A percentile compares a stretch with the other conserved stretches of the same genome.
These are phyloP conservation scores for Margarornis squamiger DNA, from an alignment of 2,797 vertebrate genomes.

Conservation along the genomic window DNA sequence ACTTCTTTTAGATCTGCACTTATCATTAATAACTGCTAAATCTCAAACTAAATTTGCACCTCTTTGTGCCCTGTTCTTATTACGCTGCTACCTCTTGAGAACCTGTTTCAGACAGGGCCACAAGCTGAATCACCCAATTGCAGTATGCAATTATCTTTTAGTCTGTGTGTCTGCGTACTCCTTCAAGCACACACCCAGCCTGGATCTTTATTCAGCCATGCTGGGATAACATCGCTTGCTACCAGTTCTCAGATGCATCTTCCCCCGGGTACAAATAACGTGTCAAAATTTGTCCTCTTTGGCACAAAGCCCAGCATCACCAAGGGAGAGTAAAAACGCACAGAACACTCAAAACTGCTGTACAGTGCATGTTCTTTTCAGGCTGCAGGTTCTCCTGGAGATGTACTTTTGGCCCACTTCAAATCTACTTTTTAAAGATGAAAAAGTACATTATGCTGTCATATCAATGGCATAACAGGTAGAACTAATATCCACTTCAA, in stretches of 20 bases:
- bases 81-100: accelerated
- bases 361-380: not conserved
- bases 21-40: not conserved
- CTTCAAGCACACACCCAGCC: not conserved
- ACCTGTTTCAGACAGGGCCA: not conserved
- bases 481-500: not conserved
- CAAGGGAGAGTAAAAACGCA: not conserved
- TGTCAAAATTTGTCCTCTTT: not conserved
- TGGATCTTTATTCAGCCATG: not conserved
- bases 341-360: not conserved
- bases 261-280: not conserved
- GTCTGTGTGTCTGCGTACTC: not conserved
- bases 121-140: accelerated
- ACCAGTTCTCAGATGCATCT: not conserved
- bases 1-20: not conserved
- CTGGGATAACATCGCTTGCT: not conserved
- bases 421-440: not conserved
- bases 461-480: not conserved
- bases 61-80: not conserved
- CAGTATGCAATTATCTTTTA: not conserved
- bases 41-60: not conserved
- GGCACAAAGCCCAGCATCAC: not conserved
- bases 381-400: not conserved
- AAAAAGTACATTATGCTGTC: not conserved
- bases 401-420: not conserved